Base-by-base conservation (phyloP, 2,797 vertebrate genomes). In the Lacerta agilis region DNA sequence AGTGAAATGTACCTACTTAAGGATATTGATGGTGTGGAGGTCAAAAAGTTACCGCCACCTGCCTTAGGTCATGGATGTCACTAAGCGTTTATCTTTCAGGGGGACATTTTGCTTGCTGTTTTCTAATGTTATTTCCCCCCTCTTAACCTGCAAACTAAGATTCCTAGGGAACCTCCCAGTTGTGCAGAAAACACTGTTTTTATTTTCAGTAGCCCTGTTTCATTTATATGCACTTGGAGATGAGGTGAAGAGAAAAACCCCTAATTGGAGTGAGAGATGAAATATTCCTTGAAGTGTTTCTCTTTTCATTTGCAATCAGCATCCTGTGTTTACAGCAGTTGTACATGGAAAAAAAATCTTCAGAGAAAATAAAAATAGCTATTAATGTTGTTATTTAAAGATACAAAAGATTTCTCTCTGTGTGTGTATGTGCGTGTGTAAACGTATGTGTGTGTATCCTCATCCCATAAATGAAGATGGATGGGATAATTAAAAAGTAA, bases 401-500 rank as follows among this genome's bases (percentile, higher is more conserved):
- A 72, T 45, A 58, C 49, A 33, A 61, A 45, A 33, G 36, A 64
- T 49, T 10, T 49, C 45, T 49, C 45, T 43, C n/a, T 85, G 76
- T 75, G 83, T 66, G 18, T 72, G 43, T 86, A 45, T 78, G 38
- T 55, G 17, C 71, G 25, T n/a, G 15, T 80, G 7, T 33, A 18
- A 38, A 58, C 25, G n/a, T 15, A 38, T 75, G 71, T 20, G 81
- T 43, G 49, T 76, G 67, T 69, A 86, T 43, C 79, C 4, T 45
- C 29, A 82, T 90, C 49, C 36, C 8, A 18, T 81, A 86, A 91
- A 88, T 41, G 1, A 92, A 94, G 73, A 91, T 71, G 72, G 45
- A 86, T 89, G 0, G 17, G 61, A 33, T 72, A 92, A 92, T 94
- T 90, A 83, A 82, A 91, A 91, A n/a, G n/a, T 87, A 90, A 91